A percentile compares a stretch with the other conserved stretches of the same genome.
These are phyloP conservation scores for Aquatica leii DNA, from an alignment of 2,888 invertebrate genomes.

Conservation along the genomic window DNA sequence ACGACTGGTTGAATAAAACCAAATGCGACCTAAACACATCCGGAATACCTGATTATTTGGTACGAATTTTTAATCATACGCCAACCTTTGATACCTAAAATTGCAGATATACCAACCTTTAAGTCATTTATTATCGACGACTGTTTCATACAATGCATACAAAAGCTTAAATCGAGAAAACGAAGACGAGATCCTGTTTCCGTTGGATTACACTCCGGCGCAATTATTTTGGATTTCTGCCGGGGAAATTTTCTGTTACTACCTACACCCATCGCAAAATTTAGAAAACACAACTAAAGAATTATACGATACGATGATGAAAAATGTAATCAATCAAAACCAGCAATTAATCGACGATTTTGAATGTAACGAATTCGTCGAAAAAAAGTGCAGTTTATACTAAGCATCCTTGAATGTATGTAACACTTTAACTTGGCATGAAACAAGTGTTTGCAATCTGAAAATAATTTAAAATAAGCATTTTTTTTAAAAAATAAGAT, in stretches of 20 bases:
- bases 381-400: conserved; percentile 3
- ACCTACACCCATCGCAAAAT: not conserved
- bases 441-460: too few species aligned
- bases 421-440: too few species aligned
- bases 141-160: conserved; percentile 86
- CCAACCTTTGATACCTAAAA: not conserved
- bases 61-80: not conserved
- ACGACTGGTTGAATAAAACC: not conserved
- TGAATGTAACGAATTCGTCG: not conserved
- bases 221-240: conserved; percentile 29
- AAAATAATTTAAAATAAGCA: too few species aligned
- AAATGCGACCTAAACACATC: not conserved
- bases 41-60: conserved; percentile 9
- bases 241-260: conserved; percentile 15
- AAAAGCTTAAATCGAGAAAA: conserved; percentile 67
- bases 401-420: too few species aligned
- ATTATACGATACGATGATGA: not conserved
- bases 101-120: conserved; percentile 9
- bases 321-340: conserved; percentile 12
- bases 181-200: conserved; percentile 1
- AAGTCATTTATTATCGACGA: conserved; percentile 67
- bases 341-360: not conserved
- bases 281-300: not conserved
- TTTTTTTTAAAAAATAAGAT: too few species aligned
- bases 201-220: conserved; percentile 2